Evolutionary conservation across 1,140 invertebrate genomes (phyloP).

Genomic region (Episyrphus balteatus): DNA sequence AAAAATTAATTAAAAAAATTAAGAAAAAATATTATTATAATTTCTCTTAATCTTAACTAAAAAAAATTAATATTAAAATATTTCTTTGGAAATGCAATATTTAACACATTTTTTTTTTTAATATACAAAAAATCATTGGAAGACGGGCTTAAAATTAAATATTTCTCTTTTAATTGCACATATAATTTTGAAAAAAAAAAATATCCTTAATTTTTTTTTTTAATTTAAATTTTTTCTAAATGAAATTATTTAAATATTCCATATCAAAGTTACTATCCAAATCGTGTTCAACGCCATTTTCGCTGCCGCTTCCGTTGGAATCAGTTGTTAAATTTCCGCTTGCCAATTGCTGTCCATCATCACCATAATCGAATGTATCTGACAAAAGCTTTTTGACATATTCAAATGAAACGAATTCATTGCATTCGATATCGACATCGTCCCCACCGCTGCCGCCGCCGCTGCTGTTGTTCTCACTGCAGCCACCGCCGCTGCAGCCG

Average conservation of each 20-base stretch:
- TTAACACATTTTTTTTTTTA: no score
- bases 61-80: no score
- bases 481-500: slow-evolving; percentile 1
- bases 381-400: slow-evolving; percentile 33
- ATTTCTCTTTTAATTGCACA: no score
- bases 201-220: no score
- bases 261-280: slow-evolving; percentile 27
- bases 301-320: neutral
- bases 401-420: slow-evolving; percentile 34
- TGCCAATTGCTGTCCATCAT: neutral
- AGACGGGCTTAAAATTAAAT: no score
- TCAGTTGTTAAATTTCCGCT: neutral
- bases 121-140: no score
- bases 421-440: slow-evolving; percentile 3
- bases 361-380: slow-evolving; percentile 19
- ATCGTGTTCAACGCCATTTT: slow-evolving; percentile 6
- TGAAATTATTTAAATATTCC: slow-evolving; percentile 29
- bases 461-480: neutral
- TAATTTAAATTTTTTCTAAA: slow-evolving; percentile 8
- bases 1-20: no score
- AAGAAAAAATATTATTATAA: no score
- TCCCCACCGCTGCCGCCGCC: neutral
- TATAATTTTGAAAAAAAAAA: no score
- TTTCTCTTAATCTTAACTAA: no score
- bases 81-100: no score